Evolutionary conservation across 2,113 vertebrate genomes (phyloP), one percentile per base, ranked within the genome.

Genomic region (Setophaga kirtlandii): DNA sequence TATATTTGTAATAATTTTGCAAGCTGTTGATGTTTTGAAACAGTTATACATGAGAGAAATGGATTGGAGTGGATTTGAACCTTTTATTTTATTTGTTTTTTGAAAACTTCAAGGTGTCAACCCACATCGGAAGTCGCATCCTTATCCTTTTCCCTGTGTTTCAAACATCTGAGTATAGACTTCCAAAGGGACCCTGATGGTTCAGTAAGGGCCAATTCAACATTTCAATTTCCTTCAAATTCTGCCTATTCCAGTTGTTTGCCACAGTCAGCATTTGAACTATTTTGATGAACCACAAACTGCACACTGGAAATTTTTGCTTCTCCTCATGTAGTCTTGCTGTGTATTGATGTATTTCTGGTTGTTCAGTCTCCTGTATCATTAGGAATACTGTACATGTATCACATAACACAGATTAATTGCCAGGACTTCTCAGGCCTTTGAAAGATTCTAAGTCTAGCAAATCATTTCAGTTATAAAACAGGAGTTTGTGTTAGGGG

Each of bases 401-500:
- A 49, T 16, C 18, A 41, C 3, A 5, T 56, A 35, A 30, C n/a
- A 74, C 12, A 69, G 25, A 60, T 27, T 12, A 46, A 70, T 5
- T 55, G 31, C 1, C 24, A 37, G 9, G 10, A 44, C 16, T 84
- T 86, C 42, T 92, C 27, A 78, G 41, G 24, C 10, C 22, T 55
- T 7, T 28, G 5, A 62, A 77, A 82, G 22, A 46, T 15, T 47
- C 1, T 23, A 49, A 60, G 6, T 70, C 24, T 31, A 30, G 24
- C 8, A 80, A 90, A 85, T 25, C 1, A 24, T 31, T 75, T 50
- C 39, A 27, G 8, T 44, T 83, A 55, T 63, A 37, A 81, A 46
- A 37, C 39, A 23, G 13, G 7, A 2, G 6, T 42, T 47, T 35
- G 3, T 4, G 20, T 35, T 50, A 8, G 6, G 3, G 0, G 0